Evolutionary conservation across 2,888 invertebrate genomes (phyloP).

Genomic region (Galerucella pusilla): DNA sequence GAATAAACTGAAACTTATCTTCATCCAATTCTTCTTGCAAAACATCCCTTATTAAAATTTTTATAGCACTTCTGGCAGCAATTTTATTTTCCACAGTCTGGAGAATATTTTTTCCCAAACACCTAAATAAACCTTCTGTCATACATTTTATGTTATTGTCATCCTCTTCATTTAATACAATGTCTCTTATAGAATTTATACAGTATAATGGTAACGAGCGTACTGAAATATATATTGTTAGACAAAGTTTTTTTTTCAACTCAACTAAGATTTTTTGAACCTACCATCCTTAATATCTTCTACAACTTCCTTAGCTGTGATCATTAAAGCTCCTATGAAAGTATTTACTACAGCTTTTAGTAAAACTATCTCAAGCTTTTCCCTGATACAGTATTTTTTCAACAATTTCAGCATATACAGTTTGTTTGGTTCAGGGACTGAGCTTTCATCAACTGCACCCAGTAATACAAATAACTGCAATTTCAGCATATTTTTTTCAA

Average conservation of each 20-base stretch:
- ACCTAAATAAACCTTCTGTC: constrained; percentile 38
- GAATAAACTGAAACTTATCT: constrained; percentile 44
- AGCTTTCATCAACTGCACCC: constrained; percentile 30
- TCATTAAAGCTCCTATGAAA: constrained; percentile 42
- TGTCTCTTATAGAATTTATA: constrained; percentile 32
- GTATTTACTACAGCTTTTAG: constrained; percentile 42
- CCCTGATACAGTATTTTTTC: constrained; percentile 35
- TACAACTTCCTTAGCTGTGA: constrained; percentile 21
- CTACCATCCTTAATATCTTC: constrained; percentile 30
- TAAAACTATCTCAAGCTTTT: constrained; percentile 32
- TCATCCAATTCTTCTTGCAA: constrained; percentile 46
- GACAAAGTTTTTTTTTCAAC: not conserved
- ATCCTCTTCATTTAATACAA: constrained; percentile 38
- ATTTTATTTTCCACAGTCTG: constrained; percentile 27
- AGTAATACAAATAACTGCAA: constrained; percentile 38
- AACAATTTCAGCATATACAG: constrained; percentile 42
- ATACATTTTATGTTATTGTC: constrained; percentile 28
- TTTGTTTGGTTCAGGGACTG: constrained; percentile 31
- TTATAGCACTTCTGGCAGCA: constrained; percentile 32
- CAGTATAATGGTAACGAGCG: constrained; percentile 28
- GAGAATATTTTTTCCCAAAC: constrained; percentile 30
- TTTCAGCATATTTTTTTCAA: constrained; percentile 46
- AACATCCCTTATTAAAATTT: constrained; percentile 38
- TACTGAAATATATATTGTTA: constrained; percentile 35
- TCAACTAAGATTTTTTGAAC: constrained; percentile 1